phyloP scores from a whole-genome alignment of 2,113 vertebrate genomes.

The Gopherus evgoodei region DNA sequence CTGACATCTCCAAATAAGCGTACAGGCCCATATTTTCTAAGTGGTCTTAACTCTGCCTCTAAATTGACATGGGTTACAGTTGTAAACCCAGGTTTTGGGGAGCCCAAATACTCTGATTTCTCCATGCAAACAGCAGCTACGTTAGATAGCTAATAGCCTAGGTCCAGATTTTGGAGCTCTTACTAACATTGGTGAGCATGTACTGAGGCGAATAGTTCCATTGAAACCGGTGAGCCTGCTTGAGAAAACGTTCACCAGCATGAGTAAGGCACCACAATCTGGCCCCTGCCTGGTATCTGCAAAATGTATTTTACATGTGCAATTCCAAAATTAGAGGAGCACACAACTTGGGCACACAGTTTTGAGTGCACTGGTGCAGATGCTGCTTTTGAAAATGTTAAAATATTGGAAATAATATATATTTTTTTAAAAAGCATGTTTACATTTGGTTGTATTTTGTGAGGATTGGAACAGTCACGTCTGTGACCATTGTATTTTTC shows the following conservation, averaged over 20 bases:
- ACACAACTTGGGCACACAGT: background rate
- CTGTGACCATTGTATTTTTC: conserved; percentile 68
- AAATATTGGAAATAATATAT: background rate
- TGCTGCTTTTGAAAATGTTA: background rate
- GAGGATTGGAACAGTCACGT: background rate
- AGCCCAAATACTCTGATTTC: background rate
- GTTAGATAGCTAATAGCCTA: background rate
- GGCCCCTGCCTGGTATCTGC: background rate
- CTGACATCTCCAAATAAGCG: background rate
- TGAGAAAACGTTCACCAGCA: background rate
- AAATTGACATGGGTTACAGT: background rate
- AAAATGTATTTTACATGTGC: background rate
- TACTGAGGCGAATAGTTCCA: background rate
- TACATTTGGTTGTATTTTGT: background rate
- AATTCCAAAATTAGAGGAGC: fast-evolving
- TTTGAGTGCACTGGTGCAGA: background rate
- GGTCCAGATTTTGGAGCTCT: conserved; percentile 39
- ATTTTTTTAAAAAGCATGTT: background rate
- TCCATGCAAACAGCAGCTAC: background rate
- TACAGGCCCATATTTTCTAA: background rate
- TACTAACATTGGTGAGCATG: background rate
- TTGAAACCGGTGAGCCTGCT: background rate
- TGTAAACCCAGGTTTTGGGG: background rate
- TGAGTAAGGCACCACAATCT: background rate
- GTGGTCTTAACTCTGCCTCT: background rate